phyloP scores from a whole-genome alignment of 2,797 vertebrate species.

The Neostethus bicornis region DNA sequence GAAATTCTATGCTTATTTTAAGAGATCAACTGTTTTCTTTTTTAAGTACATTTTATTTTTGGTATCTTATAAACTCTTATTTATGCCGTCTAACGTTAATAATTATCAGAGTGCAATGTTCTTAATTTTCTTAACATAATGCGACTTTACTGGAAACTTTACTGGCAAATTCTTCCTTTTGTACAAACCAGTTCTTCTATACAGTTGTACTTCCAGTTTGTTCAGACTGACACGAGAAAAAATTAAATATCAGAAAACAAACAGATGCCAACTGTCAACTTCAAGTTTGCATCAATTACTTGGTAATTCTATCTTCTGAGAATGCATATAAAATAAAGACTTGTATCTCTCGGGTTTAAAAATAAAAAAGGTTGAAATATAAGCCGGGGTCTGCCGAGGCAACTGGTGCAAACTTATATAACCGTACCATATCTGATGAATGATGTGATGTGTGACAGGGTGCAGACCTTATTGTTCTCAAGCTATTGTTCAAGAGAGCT shows the following conservation, averaged over 20 bases:
- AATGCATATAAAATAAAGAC: no score
- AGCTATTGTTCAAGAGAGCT: not conserved
- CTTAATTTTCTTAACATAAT: no score
- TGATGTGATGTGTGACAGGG: not conserved
- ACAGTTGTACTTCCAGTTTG: conserved; percentile 2
- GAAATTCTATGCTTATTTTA: no score
- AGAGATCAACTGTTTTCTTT: no score
- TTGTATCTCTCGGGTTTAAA: no score
- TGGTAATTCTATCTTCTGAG: not conserved
- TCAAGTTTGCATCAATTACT: not conserved
- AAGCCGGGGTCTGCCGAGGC: not conserved
- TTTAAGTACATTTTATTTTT: no score
- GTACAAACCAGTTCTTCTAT: not conserved
- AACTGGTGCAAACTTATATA: not conserved
- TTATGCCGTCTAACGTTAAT: no score
- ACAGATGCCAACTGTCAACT: not conserved
- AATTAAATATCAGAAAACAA: not conserved
- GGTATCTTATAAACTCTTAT: no score
- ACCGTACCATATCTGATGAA: not conserved
- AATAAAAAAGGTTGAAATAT: not conserved
- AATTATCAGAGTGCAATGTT: no score
- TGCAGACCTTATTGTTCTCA: not conserved
- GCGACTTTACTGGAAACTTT: no score
- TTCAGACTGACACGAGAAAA: not conserved
- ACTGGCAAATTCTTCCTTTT: not conserved